These are phyloP conservation scores for Andinoacara biseriatus DNA, from an alignment of 2,113 vertebrate genomes.

Conservation along the genomic window DNA sequence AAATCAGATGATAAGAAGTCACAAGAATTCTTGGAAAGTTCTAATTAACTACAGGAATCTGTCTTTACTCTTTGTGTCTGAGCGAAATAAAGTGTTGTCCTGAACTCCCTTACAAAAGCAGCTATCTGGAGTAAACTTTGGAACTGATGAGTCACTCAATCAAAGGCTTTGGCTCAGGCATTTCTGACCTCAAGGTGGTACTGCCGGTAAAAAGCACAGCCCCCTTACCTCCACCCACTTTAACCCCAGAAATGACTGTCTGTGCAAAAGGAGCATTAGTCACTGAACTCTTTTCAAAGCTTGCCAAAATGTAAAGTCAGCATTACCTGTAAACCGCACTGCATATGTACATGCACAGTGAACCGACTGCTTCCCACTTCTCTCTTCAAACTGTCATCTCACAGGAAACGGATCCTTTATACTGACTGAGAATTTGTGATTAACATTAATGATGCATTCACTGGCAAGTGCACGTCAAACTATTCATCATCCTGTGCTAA, in stretches of 20 bases:
- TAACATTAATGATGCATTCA: constrained; percentile 18
- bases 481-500: neutral
- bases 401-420: constrained; percentile 12
- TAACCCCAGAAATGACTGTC: constrained; percentile 38
- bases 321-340: constrained; percentile 33
- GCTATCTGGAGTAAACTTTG: constrained; percentile 33
- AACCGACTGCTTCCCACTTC: neutral
- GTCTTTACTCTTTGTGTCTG: constrained; percentile 23
- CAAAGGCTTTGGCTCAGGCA: constrained; percentile 37
- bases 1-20: constrained; percentile 32
- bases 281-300: constrained; percentile 23
- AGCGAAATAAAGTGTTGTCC: constrained; percentile 31
- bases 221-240: constrained; percentile 1
- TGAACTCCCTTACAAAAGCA: constrained; percentile 8
- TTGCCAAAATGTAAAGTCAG: constrained; percentile 39
- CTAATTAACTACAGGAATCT: constrained; percentile 27
- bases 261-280: constrained; percentile 37
- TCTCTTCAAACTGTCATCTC: constrained; percentile 20
- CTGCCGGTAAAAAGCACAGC: constrained; percentile 43
- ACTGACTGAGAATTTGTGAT: neutral
- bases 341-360: constrained; percentile 4
- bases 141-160: constrained; percentile 53
- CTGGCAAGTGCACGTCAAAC: neutral
- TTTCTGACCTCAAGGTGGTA: constrained; percentile 50
- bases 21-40: constrained; percentile 1